These are phyloP conservation scores for Littorina saxatilis DNA, from an alignment of 1,140 invertebrate genomes.

Conservation along the genomic window DNA sequence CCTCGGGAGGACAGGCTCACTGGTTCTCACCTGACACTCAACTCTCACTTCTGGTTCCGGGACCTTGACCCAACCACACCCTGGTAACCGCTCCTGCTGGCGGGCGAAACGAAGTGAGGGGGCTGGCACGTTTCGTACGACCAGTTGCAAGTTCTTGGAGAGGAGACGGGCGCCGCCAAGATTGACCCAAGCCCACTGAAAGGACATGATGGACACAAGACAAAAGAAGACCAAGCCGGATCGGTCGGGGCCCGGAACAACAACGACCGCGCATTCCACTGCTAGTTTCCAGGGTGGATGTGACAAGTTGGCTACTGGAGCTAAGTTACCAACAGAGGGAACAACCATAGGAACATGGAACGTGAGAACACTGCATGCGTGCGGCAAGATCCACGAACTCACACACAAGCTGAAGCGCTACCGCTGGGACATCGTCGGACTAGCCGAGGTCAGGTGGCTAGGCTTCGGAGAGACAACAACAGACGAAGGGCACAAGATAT, in stretches of 20 bases:
- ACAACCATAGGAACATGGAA: slow-evolving; percentile 22
- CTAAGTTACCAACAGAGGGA: not conserved
- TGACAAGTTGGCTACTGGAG: no score
- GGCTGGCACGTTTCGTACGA: no score
- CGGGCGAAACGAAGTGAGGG: no score
- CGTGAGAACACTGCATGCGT: not conserved
- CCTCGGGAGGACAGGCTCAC: no score
- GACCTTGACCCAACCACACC: no score
- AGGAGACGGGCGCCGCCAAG: no score
- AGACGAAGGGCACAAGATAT: slow-evolving; percentile 37
- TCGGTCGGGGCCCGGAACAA: not conserved
- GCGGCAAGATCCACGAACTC: slow-evolving; percentile 9
- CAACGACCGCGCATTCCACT: not conserved
- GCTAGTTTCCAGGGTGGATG: no score
- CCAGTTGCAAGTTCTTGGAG: no score
- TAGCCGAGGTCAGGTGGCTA: slow-evolving; percentile 14
- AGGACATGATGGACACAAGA: not conserved
- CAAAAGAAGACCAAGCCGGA: not conserved
- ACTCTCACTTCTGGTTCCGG: no score
- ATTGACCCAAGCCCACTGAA: not conserved
- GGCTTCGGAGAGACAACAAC: slow-evolving; percentile 17
- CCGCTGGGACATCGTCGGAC: slow-evolving; percentile 15
- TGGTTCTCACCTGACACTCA: no score
- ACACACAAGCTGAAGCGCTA: slow-evolving; percentile 26
- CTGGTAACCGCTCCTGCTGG: no score